Percentiles rank a stretch among this genome's conserved stretches.
Evolutionary conservation across 2,888 invertebrate genomes (phyloP).

Genomic region (Clitarchus hookeri): DNA sequence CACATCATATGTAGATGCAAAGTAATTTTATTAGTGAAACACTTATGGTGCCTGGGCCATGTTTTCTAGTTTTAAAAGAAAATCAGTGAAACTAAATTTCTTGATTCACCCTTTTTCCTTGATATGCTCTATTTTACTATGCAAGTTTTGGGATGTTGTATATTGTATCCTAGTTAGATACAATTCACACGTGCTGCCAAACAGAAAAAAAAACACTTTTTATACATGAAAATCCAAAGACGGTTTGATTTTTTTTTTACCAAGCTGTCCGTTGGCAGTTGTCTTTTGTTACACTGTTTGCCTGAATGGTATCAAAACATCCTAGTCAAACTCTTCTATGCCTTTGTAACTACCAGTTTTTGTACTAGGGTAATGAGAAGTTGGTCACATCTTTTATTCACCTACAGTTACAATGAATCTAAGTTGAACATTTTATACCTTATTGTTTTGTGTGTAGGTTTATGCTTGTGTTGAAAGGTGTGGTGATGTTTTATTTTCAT

Average conservation of each 20-base stretch:
- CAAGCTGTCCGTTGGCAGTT: slow-evolving; percentile 16
- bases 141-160: slow-evolving; percentile 44
- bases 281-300: slow-evolving; percentile 1
- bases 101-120: slow-evolving; percentile 40
- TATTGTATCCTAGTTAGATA: slow-evolving; percentile 36
- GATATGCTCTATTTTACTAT: slow-evolving; percentile 46
- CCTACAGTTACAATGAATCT: not conserved
- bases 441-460: not conserved
- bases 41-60: slow-evolving; percentile 44
- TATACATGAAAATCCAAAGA: slow-evolving; percentile 43
- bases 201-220: slow-evolving; percentile 39
- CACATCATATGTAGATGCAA: slow-evolving; percentile 30
- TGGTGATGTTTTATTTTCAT: not conserved
- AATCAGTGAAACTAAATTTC: slow-evolving; percentile 36
- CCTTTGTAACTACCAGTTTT: slow-evolving; percentile 14
- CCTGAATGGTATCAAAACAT: slow-evolving; percentile 24
- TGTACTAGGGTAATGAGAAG: not conserved
- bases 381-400: not conserved
- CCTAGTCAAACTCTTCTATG: slow-evolving; percentile 20
- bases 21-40: slow-evolving; percentile 31
- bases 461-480: not conserved
- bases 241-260: slow-evolving; percentile 24
- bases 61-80: slow-evolving; percentile 43
- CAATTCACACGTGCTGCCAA: slow-evolving; percentile 32
- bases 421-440: not conserved